Evolutionary conservation across 1,140 invertebrate genomes (phyloP).

Genomic region (Cydia splendana): DNA sequence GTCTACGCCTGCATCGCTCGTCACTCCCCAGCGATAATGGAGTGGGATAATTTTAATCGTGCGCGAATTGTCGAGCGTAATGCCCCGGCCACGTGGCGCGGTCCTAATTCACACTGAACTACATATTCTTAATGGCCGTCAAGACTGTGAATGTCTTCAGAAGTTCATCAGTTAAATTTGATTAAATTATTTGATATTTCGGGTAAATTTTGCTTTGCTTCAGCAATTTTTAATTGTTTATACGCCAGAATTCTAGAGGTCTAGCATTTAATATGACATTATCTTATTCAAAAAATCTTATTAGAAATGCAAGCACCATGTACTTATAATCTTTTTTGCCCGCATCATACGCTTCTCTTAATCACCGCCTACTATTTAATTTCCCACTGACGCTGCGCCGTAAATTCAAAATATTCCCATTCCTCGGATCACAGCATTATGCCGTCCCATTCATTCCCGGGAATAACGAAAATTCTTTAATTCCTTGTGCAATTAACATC

Average conservation of each 20-base stretch:
- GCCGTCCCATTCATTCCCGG: slow-evolving; percentile 60
- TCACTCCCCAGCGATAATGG: slow-evolving; percentile 68
- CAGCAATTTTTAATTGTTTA: slow-evolving; percentile 37
- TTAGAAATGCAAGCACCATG: neutral
- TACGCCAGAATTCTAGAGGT: neutral
- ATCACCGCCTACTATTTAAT: neutral
- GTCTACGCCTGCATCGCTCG: slow-evolving; percentile 44
- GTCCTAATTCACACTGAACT: slow-evolving; percentile 47
- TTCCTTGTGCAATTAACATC: slow-evolving; percentile 74
- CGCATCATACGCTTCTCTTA: neutral
- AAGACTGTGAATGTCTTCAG: slow-evolving; percentile 33
- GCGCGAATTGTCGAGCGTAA: slow-evolving; percentile 70
- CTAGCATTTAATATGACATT: too few relatives aligned
- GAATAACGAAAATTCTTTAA: slow-evolving; percentile 75
- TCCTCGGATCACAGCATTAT: slow-evolving; percentile 47
- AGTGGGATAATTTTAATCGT: slow-evolving; percentile 76
- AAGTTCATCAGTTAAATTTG: slow-evolving; percentile 41
- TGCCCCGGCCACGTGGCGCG: slow-evolving; percentile 67
- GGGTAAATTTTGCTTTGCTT: neutral
- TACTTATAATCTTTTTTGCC: slow-evolving; percentile 15
- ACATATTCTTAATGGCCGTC: slow-evolving; percentile 39
- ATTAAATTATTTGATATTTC: slow-evolving; percentile 30
- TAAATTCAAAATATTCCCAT: slow-evolving; percentile 3
- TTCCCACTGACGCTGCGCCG: neutral
- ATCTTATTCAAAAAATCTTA: neutral